phyloP scores from a whole-genome alignment of 2,113 vertebrate genomes.

The Semnopithecus entellus region DNA sequence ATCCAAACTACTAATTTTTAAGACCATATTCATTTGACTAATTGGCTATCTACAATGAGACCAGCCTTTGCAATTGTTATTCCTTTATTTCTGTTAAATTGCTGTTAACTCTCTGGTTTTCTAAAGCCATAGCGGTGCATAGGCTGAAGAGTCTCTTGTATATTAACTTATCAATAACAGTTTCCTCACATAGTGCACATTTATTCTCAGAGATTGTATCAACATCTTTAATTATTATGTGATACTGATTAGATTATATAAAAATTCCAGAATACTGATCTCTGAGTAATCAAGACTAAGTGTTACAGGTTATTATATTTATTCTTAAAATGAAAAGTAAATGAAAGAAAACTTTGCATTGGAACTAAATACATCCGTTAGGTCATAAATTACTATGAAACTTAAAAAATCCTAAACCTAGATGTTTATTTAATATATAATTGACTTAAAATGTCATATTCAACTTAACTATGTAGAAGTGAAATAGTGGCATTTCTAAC shows the following conservation, averaged over 20 bases:
- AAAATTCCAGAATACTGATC: not conserved
- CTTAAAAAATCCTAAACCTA: not conserved
- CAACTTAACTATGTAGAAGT: not conserved
- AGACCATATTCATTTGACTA: slow-evolving; percentile 26
- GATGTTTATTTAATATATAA: not conserved
- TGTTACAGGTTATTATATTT: not conserved
- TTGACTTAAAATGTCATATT: not conserved
- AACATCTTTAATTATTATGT: not conserved
- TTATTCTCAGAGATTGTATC: not conserved
- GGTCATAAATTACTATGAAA: not conserved
- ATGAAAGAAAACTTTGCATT: not conserved
- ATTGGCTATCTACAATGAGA: not conserved
- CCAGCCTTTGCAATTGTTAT: not conserved
- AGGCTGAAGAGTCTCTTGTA: not conserved
- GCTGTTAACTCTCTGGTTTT: not conserved
- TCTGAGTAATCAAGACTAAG: not conserved
- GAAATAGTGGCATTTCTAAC: not conserved
- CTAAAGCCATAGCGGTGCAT: not conserved
- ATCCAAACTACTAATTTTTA: slow-evolving; percentile 42
- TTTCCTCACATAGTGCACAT: not conserved
- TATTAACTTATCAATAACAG: not conserved
- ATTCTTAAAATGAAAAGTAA: not conserved
- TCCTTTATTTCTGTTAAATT: not conserved
- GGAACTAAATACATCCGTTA: not conserved
- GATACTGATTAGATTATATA: not conserved